Evolutionary conservation across 2,888 invertebrate genomes (phyloP), one percentile per base, ranked within the genome.

Genomic region (Tachina lurida): DNA sequence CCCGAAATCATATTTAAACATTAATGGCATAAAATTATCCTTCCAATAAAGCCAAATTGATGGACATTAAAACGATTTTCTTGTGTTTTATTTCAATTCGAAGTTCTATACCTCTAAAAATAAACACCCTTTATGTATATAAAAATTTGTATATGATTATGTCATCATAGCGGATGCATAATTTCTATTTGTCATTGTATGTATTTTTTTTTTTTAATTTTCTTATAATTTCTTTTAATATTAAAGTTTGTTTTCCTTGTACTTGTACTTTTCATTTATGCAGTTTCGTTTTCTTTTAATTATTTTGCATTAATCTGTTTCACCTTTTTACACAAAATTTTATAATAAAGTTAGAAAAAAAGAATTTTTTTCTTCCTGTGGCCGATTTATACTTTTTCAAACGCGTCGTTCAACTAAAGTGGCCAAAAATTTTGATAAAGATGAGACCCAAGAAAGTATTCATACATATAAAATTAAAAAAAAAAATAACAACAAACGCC

Each of bases 361-460:
- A 73, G 31, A 31, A 31, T 31, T 39, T 47, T 65, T 31, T n/a
- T 54, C 22, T 43, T 31, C 58, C 58, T 52, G 60, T 54, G 60
- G 60, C 65, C 87, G 89, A 88, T 88, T 88, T 90, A 88, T 86
- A 89, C 90, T 88, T 90, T 88, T 86, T 89, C 90, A 91, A 88
- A 89, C 91, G 89, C 91, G 91, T 87, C 91, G 91, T 89, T 87
- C 89, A 88, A 91, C 91, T 91, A 76, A 83, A 75, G 79, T 80
- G 83, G 60, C 22, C 45, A 81, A 56, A 56, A 63, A 73, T 80
- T 87, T 79, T 76, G 83, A 54, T 43, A 87, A 41, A 73, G 71
- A 22, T 67, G 62, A 73, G 65, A 70, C 67, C 41, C 15, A 71
- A 63, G 45, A 74, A 74, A 54, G 65, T 15, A 19, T 58, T 62